Percentiles rank a stretch among this genome's conserved stretches.
Evolutionary conservation across 2,797 vertebrate species (phyloP).

Genomic region (Falco cherrug): DNA sequence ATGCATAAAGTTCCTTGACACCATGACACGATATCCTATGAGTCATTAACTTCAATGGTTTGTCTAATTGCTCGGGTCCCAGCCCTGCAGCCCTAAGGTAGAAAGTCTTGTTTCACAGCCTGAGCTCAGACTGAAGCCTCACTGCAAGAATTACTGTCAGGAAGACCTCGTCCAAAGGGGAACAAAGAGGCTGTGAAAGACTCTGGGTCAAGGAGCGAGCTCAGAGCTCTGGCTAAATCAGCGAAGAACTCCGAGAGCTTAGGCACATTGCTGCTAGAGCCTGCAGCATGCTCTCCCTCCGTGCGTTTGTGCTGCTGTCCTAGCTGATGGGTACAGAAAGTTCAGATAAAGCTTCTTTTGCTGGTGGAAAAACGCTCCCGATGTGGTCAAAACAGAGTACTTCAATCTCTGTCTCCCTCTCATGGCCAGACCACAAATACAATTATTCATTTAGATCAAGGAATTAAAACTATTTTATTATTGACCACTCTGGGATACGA

Average conservation of each 20-base stretch:
- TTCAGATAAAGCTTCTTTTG: neutral
- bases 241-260: neutral
- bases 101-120: neutral
- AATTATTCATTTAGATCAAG: neutral
- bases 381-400: neutral
- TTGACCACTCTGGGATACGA: neutral
- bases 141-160: neutral
- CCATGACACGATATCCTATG: slow-evolving; percentile 13
- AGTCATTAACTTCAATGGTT: slow-evolving; percentile 53
- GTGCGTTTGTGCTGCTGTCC: neutral
- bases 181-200: neutral
- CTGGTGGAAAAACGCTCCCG: neutral
- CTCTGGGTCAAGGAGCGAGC: accelerated
- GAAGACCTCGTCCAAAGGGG: neutral
- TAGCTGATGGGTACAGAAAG: neutral
- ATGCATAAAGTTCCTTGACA: slow-evolving; percentile 50
- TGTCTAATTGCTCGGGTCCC: slow-evolving; percentile 12
- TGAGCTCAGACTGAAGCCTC: neutral
- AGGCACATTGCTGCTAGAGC: neutral
- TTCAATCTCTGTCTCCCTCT: slow-evolving; percentile 48
- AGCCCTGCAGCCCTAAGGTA: neutral
- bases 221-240: neutral
- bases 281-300: neutral
- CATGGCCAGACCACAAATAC: neutral
- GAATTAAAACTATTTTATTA: neutral